Conservation (phyloP, 1,140 invertebrate species). For the Drosophila grimshawi region DNA sequence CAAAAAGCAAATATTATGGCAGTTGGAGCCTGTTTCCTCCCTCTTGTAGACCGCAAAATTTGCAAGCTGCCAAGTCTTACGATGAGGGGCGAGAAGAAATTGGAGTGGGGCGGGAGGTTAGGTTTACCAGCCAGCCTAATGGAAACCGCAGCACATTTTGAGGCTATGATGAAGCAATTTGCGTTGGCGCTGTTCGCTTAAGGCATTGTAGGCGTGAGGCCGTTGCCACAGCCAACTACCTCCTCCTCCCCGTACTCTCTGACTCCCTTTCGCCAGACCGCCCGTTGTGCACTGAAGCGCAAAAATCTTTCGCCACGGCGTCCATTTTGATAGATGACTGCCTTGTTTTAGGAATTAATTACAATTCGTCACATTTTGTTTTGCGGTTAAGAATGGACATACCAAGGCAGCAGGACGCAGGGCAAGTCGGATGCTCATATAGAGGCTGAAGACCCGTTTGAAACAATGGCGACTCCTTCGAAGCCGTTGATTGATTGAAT, state of each 20-base stretch:
- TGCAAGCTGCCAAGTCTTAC: constrained; percentile 57
- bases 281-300: constrained; percentile 65
- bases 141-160: constrained; percentile 78
- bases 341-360: constrained; percentile 84
- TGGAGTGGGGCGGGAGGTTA: neutral
- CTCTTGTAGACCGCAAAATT: constrained; percentile 62
- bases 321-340: constrained; percentile 82
- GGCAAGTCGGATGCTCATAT: constrained; percentile 7
- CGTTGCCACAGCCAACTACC: constrained; percentile 10
- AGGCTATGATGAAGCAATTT: constrained; percentile 81
- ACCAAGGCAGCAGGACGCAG: constrained; percentile 12
- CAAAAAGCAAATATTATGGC: constrained; percentile 74
- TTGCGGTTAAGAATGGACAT: constrained; percentile 62
- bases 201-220: constrained; percentile 58
- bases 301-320: constrained; percentile 76
- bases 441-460: constrained; percentile 35
- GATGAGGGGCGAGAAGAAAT: neutral
- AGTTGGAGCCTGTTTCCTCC: constrained; percentile 28
- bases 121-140: constrained; percentile 60
- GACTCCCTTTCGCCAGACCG: constrained; percentile 2
- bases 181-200: constrained; percentile 58
- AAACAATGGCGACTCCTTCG: constrained; percentile 62
- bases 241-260: neutral
- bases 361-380: constrained; percentile 84
- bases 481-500: constrained; percentile 78